A percentile compares a stretch with the other conserved stretches of the same genome.
phyloP scores from a whole-genome alignment of 1,140 invertebrate genomes.

The Meteorus sp. region DNA sequence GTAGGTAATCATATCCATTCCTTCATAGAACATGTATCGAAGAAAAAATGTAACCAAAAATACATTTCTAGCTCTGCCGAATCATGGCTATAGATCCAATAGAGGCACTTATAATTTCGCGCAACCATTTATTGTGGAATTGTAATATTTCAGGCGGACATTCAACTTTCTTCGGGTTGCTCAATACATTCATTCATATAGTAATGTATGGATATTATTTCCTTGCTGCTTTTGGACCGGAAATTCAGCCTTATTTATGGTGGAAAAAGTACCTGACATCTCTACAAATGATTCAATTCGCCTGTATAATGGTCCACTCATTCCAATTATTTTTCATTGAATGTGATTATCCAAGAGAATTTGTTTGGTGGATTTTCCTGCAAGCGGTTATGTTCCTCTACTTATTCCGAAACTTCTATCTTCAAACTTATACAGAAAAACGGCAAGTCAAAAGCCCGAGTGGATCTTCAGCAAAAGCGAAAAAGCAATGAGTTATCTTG shows the following conservation, averaged over 20 bases:
- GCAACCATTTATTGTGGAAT: not conserved
- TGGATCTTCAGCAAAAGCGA: slow-evolving; percentile 13
- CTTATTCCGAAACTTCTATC: slow-evolving; percentile 78
- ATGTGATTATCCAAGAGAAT: slow-evolving; percentile 79
- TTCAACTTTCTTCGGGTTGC: slow-evolving; percentile 77
- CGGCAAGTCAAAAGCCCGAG: not conserved
- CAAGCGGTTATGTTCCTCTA: slow-evolving; percentile 80
- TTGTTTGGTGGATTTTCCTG: slow-evolving; percentile 71
- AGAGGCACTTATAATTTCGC: not conserved
- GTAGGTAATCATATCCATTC: no score
- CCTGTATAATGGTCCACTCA: slow-evolving; percentile 77
- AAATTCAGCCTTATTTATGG: slow-evolving; percentile 86
- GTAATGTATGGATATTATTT: slow-evolving; percentile 93
- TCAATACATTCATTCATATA: slow-evolving; percentile 88
- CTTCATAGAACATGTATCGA: no score
- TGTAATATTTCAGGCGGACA: slow-evolving; percentile 68
- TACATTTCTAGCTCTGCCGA: no score
- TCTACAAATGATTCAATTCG: slow-evolving; percentile 85
- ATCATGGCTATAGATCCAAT: no score
- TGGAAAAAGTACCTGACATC: slow-evolving; percentile 93
- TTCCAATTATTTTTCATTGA: slow-evolving; percentile 84
- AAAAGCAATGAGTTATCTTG: slow-evolving; percentile 17
- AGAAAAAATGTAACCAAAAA: no score
- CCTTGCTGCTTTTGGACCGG: slow-evolving; percentile 81
- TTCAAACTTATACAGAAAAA: slow-evolving; percentile 65